A percentile compares a stretch with the other conserved stretches of the same genome.
phyloP scores from a whole-genome alignment of 2,888 invertebrate species.

The Trypoxylon attenuatum region DNA sequence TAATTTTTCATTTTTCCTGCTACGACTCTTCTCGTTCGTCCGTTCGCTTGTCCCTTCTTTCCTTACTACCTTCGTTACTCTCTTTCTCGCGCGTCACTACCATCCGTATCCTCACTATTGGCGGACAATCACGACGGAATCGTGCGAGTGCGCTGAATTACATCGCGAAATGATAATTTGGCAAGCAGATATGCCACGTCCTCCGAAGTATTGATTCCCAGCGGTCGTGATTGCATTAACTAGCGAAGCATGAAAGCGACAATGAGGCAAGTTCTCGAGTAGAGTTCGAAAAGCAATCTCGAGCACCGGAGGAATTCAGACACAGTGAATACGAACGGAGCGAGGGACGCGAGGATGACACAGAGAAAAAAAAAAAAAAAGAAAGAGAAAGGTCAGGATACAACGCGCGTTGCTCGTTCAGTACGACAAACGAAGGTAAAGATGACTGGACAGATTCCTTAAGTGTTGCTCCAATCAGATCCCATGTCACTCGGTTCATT shows the following conservation, averaged over 20 bases:
- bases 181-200: no score
- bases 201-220: not conserved
- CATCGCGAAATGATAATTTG: no score
- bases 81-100: no score
- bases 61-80: no score
- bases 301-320: slow-evolving; percentile 8
- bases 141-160: no score
- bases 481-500: slow-evolving; percentile 69
- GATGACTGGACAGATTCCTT: slow-evolving; percentile 62
- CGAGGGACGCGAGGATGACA: slow-evolving; percentile 28
- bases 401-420: slow-evolving; percentile 46
- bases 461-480: slow-evolving; percentile 65
- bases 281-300: slow-evolving; percentile 23
- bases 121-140: no score
- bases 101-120: no score
- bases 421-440: slow-evolving; percentile 54
- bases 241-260: not conserved
- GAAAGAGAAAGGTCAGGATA: slow-evolving; percentile 30
- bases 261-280: slow-evolving; percentile 9
- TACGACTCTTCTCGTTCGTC: not conserved
- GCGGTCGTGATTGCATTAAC: not conserved
- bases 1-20: not conserved
- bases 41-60: no score
- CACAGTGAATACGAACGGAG: slow-evolving; percentile 8
- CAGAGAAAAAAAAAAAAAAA: slow-evolving; percentile 10